Evolutionary conservation across 2,888 invertebrate genomes (phyloP).

Genomic region (Catocala sponsa): DNA sequence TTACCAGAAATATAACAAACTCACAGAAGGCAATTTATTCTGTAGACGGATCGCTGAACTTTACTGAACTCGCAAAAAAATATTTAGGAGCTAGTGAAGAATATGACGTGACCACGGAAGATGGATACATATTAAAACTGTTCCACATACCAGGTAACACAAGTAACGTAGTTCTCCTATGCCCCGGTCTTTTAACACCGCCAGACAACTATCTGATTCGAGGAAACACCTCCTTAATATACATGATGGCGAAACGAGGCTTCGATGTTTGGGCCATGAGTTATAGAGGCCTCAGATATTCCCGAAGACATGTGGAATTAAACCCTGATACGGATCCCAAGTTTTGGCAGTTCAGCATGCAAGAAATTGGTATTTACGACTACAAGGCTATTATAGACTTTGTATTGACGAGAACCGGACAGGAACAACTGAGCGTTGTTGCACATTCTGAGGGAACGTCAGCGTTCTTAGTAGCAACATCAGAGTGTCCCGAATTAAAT

Average conservation of each 20-base stretch:
- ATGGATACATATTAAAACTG: no score
- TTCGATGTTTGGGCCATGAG: conserved; percentile 37
- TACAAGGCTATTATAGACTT: conserved; percentile 30
- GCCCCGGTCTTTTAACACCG: no score
- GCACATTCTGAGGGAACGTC: conserved; percentile 30
- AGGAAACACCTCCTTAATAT: neutral
- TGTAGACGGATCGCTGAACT: no score
- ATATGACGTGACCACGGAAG: no score
- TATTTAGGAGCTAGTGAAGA: no score
- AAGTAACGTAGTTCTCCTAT: no score
- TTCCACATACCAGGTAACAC: no score
- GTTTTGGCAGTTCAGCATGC: conserved; percentile 37
- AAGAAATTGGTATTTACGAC: conserved; percentile 28
- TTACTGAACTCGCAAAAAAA: no score
- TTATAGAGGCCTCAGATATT: conserved; percentile 32
- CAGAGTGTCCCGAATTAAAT: conserved; percentile 27
- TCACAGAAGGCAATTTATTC: no score
- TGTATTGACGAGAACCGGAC: conserved; percentile 14
- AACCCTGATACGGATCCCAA: conserved; percentile 16
- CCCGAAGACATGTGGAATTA: conserved; percentile 21
- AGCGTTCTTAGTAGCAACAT: conserved; percentile 16
- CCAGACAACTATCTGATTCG: no score
- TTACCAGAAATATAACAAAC: no score
- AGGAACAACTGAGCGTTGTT: conserved; percentile 18
- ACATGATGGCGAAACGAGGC: conserved; percentile 14